phyloP scores from a whole-genome alignment of 2,113 vertebrate genomes.

The Pygoscelis antarcticus region DNA sequence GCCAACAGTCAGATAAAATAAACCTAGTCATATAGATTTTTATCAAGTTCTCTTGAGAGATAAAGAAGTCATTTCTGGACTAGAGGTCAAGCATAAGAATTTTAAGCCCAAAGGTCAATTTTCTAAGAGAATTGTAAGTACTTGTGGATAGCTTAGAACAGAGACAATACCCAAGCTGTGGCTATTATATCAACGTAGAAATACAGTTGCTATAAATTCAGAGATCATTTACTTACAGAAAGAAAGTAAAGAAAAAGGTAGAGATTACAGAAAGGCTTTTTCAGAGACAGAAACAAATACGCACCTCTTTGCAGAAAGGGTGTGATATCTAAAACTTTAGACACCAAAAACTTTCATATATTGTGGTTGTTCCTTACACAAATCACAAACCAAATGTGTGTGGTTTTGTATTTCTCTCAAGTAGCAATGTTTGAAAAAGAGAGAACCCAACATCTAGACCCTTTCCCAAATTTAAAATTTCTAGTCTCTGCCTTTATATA shows the following conservation, averaged over 20 bases:
- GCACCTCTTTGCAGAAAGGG: not conserved
- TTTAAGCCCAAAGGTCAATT: not conserved
- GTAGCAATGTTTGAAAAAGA: not conserved
- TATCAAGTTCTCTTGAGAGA: not conserved
- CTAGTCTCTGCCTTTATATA: not conserved
- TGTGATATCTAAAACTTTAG: not conserved
- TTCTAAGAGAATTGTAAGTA: not conserved
- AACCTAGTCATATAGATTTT: not conserved
- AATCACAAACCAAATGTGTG: not conserved
- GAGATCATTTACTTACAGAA: not conserved
- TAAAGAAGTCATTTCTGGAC: not conserved
- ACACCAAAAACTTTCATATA: not conserved
- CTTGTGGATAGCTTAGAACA: not conserved
- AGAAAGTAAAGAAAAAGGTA: not conserved
- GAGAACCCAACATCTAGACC: not conserved
- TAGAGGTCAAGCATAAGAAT: not conserved
- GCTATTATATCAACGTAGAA: not conserved
- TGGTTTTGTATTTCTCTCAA: not conserved
- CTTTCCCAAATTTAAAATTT: not conserved
- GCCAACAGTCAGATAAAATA: conserved; percentile 6
- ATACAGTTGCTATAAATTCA: not conserved
- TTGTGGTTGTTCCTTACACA: too few species aligned
- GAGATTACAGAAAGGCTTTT: not conserved
- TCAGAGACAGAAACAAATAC: not conserved
- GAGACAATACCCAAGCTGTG: not conserved